These are phyloP conservation scores for Sinopyrophorus schimmeli DNA, from an alignment of 2,888 invertebrate species.

Conservation along the genomic window DNA sequence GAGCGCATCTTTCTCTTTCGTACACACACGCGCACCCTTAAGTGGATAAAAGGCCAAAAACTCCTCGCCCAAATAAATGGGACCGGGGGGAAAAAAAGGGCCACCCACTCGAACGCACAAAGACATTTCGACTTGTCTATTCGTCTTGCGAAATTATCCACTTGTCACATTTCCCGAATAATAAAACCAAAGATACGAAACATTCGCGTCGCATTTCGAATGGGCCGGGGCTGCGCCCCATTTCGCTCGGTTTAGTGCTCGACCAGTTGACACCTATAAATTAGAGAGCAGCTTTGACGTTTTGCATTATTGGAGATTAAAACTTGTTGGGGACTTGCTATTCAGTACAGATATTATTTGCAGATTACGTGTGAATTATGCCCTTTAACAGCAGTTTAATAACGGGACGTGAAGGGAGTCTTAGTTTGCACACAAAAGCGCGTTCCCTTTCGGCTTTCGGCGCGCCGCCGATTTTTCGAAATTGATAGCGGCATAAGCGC, in stretches of 20 bases:
- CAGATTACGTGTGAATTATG: constrained; percentile 33
- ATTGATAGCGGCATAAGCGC: too few species aligned
- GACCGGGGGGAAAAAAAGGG: too few species aligned
- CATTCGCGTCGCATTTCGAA: constrained; percentile 37
- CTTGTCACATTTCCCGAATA: constrained; percentile 39
- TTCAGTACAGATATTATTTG: constrained; percentile 33
- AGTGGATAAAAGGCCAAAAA: constrained; percentile 6
- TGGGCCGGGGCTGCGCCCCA: constrained; percentile 37
- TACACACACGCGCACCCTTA: constrained; percentile 9
- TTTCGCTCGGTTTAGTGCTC: constrained; percentile 38
- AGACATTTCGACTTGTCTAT: constrained; percentile 14
- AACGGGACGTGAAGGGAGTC: too few species aligned
- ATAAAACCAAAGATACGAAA: constrained; percentile 41
- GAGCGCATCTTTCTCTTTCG: too few species aligned
- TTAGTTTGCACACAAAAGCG: too few species aligned
- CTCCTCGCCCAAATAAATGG: too few species aligned
- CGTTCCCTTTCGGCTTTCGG: too few species aligned
- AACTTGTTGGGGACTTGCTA: constrained; percentile 31
- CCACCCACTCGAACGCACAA: too few species aligned
- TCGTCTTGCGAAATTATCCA: constrained; percentile 35
- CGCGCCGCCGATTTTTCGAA: too few species aligned
- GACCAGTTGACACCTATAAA: constrained; percentile 42
- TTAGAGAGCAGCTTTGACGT: constrained; percentile 32
- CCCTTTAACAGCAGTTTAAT: constrained; percentile 33
- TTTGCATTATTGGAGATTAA: constrained; percentile 36